These are phyloP conservation scores for Agrotis clavis DNA, from an alignment of 2,888 invertebrate species.

Conservation along the genomic window DNA sequence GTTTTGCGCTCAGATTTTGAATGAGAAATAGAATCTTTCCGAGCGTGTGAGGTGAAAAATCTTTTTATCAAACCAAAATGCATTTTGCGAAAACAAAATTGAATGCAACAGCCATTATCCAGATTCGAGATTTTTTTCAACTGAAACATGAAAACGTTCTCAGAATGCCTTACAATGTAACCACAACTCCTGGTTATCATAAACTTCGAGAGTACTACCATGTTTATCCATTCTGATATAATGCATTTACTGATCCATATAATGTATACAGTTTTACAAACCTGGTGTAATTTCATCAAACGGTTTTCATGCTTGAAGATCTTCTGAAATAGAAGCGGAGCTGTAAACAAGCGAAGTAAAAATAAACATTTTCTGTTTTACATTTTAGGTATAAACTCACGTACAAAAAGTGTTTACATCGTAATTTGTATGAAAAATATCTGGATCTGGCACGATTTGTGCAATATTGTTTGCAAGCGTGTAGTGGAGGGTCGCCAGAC, in stretches of 20 bases:
- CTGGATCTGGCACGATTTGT: conserved; percentile 62
- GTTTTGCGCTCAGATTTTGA: too few relatives aligned
- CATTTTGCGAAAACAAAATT: too few relatives aligned
- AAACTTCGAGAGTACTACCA: neutral
- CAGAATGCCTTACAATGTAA: neutral
- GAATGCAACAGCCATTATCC: neutral
- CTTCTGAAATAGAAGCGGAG: conserved; percentile 48
- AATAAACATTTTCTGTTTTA: conserved; percentile 44
- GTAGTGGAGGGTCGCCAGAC: conserved; percentile 56
- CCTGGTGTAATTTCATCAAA: conserved; percentile 34
- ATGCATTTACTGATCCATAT: conserved; percentile 11
- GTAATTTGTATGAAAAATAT: conserved; percentile 59
- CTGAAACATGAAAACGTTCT: neutral
- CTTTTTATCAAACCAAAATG: too few relatives aligned
- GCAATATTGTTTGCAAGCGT: conserved; percentile 62
- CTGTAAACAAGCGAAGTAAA: conserved; percentile 53
- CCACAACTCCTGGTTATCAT: conserved; percentile 1
- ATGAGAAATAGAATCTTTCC: too few relatives aligned
- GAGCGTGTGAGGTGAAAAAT: too few relatives aligned
- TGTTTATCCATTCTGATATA: conserved; percentile 1
- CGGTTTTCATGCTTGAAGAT: conserved; percentile 25
- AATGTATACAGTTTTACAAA: conserved; percentile 31
- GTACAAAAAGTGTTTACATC: conserved; percentile 48
- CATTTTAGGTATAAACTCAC: conserved; percentile 46
- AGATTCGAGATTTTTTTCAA: neutral